phyloP scores from a whole-genome alignment of 2,797 vertebrate species.

The Protosalanx chinensis region DNA sequence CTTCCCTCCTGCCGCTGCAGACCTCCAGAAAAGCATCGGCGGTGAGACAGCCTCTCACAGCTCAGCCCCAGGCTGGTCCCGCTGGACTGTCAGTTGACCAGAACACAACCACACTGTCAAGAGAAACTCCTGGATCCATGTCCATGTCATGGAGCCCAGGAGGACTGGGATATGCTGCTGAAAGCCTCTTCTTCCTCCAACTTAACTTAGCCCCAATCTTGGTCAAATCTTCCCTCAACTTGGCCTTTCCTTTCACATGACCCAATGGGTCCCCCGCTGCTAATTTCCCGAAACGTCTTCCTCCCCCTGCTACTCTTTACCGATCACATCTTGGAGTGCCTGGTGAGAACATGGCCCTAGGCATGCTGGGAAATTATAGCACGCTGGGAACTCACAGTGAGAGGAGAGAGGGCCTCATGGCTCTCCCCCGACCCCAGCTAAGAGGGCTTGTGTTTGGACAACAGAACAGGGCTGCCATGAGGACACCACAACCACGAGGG shows the following conservation, averaged over 20 bases:
- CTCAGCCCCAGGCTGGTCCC: conserved; percentile 11
- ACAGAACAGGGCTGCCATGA: not conserved
- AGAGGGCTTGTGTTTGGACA: conserved; percentile 28
- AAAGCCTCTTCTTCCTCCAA: conserved; percentile 11
- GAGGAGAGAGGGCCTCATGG: conserved; percentile 42
- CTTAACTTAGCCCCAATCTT: conserved; percentile 15
- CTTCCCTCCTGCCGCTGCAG: conserved; percentile 1
- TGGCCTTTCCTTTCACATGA: conserved; percentile 65
- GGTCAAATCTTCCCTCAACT: conserved; percentile 28
- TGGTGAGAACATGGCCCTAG: conserved; percentile 47
- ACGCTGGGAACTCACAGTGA: conserved; percentile 52
- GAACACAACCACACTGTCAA: conserved; percentile 24
- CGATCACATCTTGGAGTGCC: conserved; percentile 13
- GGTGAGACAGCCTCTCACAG: conserved; percentile 18
- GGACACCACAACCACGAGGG: not conserved
- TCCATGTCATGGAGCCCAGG: not conserved
- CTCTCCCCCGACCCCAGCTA: conserved; percentile 28
- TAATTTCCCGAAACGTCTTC: conserved; percentile 55
- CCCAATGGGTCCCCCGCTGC: conserved; percentile 41
- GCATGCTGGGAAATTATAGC: conserved; percentile 41
- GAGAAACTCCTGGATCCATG: not conserved
- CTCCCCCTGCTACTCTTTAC: conserved; percentile 30
- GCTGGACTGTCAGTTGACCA: conserved; percentile 31
- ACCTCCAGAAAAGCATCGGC: not conserved
- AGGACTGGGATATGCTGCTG: not conserved